A percentile compares a stretch with the other conserved stretches of the same genome.
Evolutionary conservation across 2,113 vertebrate genomes (phyloP).

Genomic region (Candoia aspera): DNA sequence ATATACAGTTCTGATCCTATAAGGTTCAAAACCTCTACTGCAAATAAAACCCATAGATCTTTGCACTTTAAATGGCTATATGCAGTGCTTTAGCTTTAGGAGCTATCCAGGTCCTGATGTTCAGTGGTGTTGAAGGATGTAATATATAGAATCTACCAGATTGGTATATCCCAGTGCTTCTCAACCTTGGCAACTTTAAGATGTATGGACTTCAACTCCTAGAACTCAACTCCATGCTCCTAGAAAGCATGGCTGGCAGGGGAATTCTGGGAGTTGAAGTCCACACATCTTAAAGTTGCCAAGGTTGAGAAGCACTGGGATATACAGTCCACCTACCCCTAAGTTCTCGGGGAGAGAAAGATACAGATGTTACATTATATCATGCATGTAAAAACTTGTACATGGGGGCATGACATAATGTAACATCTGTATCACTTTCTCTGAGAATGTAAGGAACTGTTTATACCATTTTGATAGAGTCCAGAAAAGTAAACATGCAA

Average conservation of each 20-base stretch:
- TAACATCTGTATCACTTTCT: neutral
- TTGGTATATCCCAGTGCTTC: neutral
- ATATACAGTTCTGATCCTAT: neutral
- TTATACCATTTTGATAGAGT: too few relatives aligned
- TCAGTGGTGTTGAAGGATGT: neutral
- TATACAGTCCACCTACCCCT: neutral
- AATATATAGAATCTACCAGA: neutral
- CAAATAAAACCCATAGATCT: neutral
- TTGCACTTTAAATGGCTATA: neutral
- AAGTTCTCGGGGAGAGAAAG: neutral
- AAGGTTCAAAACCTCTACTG: neutral
- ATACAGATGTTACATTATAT: neutral
- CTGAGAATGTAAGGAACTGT: too few relatives aligned
- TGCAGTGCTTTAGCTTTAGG: neutral
- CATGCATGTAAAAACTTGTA: neutral
- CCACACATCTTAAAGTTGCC: neutral
- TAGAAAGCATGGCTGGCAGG: neutral
- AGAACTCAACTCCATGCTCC: too few relatives aligned
- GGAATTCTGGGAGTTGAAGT: neutral
- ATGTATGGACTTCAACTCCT: too few relatives aligned
- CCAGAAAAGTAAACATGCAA: too few relatives aligned
- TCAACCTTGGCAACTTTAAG: too few relatives aligned
- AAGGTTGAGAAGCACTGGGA: neutral
- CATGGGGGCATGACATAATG: neutral
- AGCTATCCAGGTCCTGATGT: neutral